These are phyloP conservation scores for rabbit (Oryctolagus cuniculus) DNA, from an alignment of 2,113 vertebrate genomes.

Conservation along the genomic window DNA sequence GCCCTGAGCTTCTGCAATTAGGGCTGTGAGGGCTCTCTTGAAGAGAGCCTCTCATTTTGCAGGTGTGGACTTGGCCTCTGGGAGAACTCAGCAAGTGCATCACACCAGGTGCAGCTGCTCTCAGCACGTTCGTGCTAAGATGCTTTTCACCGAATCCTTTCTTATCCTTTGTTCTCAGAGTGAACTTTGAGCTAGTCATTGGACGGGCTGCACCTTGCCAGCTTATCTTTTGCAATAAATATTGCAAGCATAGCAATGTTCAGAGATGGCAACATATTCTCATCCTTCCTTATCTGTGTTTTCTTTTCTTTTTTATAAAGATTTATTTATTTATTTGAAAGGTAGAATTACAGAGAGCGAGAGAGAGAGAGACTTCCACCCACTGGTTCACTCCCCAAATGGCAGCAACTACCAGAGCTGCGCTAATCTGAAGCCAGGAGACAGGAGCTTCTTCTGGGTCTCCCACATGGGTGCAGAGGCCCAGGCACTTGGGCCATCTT, in stretches of 20 bases:
- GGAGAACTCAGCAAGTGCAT: neutral
- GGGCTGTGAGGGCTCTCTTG: neutral
- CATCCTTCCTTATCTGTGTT: neutral
- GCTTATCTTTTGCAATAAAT: slow-evolving; percentile 44
- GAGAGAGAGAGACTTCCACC: too few relatives aligned
- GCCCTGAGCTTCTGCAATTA: neutral
- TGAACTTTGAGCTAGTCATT: neutral
- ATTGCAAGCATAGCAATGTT: slow-evolving; percentile 16
- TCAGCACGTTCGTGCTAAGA: neutral
- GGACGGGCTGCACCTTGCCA: neutral
- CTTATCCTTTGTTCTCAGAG: neutral
- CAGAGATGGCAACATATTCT: neutral
- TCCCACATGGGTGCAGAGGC: too few relatives aligned
- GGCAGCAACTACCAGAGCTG: too few relatives aligned
- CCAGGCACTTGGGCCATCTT: too few relatives aligned
- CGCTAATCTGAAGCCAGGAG: too few relatives aligned
- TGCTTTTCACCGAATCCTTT: neutral
- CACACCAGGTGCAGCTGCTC: neutral
- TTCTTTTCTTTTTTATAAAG: too few relatives aligned
- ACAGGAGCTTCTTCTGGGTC: too few relatives aligned
- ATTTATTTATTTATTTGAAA: too few relatives aligned
- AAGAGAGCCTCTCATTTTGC: neutral
- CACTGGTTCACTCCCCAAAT: too few relatives aligned
- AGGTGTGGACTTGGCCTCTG: neutral
- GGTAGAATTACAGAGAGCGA: too few relatives aligned